Percentiles rank a stretch among this genome's conserved stretches.
These are phyloP conservation scores for Menidia beryllina DNA, from an alignment of 2,113 vertebrate genomes.

Conservation along the genomic window DNA sequence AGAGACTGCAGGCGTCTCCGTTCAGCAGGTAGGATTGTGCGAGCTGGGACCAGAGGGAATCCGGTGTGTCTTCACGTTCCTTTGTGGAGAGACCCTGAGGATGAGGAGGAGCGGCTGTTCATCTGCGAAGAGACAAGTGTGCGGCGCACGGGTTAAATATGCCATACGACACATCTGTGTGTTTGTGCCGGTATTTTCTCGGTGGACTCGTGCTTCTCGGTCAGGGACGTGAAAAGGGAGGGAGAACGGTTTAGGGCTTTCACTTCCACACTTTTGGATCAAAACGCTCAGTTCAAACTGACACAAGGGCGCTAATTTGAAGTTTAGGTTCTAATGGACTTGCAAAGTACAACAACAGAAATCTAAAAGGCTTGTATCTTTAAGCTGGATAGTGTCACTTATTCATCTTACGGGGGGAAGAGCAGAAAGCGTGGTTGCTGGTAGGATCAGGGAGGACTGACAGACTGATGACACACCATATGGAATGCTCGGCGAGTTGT, in stretches of 20 bases:
- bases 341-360: no score
- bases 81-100: conserved; percentile 90
- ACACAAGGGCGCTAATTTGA: no score
- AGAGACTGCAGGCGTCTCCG: conserved; percentile 40
- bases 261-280: no score
- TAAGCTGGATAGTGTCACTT: no score
- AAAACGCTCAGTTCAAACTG: no score
- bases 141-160: conserved; percentile 15
- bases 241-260: no score
- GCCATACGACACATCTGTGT: background rate
- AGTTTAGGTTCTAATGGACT: no score
- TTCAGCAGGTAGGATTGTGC: conserved; percentile 26
- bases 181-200: no score
- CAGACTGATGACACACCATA: conserved; percentile 79
- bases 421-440: conserved; percentile 51
- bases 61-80: conserved; percentile 83
- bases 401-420: no score
- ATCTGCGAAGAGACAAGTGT: conserved; percentile 65
- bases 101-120: conserved; percentile 86
- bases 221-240: no score
- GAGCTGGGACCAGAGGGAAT: conserved; percentile 15
- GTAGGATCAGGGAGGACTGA: conserved; percentile 73
- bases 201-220: no score
- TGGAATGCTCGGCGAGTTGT: conserved; percentile 76
- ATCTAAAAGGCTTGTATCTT: no score